Conservation (phyloP, 2,113 vertebrate genomes). For the Leptocoma aspasia region DNA sequence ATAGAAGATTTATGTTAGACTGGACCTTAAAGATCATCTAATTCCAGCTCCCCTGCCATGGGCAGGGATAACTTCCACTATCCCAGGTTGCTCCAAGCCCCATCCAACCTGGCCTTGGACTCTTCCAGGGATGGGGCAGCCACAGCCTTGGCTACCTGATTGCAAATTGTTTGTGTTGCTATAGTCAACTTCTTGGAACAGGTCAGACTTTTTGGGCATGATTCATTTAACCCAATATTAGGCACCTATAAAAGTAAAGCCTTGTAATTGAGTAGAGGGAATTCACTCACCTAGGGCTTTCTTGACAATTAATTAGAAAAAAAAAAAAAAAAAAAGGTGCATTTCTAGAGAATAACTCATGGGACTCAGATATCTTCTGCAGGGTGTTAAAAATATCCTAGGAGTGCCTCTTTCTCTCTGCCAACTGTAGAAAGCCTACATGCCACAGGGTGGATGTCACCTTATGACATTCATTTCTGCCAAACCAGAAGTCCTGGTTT, state of each 20-base stretch:
- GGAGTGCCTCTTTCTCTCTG: neutral
- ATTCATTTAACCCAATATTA: neutral
- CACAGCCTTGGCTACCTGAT: neutral
- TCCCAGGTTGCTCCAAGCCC: neutral
- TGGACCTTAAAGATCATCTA: neutral
- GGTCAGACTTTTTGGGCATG: neutral
- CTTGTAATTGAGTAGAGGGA: neutral
- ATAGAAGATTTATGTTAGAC: neutral
- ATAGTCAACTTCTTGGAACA: neutral
- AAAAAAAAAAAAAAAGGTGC: accelerated
- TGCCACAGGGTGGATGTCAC: neutral
- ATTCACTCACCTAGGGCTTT: neutral
- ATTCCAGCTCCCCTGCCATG: neutral
- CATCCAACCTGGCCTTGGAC: neutral
- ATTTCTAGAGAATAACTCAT: neutral
- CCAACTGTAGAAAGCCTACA: neutral
- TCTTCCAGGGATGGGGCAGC: neutral
- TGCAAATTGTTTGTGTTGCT: neutral
- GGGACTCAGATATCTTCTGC: neutral
- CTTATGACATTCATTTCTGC: neutral
- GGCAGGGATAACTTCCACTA: neutral
- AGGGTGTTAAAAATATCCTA: neutral
- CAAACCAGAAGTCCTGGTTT: neutral
- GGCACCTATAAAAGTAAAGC: neutral
- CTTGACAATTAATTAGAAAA: neutral